A percentile compares a stretch with the other conserved stretches of the same genome.
Evolutionary conservation across 1,140 invertebrate species (phyloP).

Genomic region (Drosophila ogumai): DNA sequence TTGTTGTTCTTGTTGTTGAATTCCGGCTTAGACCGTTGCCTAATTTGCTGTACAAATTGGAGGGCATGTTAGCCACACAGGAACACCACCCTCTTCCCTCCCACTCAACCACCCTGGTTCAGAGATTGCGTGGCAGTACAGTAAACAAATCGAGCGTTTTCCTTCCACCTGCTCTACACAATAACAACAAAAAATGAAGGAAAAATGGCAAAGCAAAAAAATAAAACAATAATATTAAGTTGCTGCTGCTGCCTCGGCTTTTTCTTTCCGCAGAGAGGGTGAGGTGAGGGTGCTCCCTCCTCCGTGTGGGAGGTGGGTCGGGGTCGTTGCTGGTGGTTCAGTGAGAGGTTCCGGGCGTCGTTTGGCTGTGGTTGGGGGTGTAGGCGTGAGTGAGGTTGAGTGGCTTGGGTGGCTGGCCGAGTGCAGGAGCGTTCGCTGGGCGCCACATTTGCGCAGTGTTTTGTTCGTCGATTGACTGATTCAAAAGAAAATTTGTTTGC

Average conservation of each 20-base stretch:
- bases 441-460: constrained; percentile 73
- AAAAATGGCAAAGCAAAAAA: constrained; percentile 33
- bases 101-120: constrained; percentile 10
- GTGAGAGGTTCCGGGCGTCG: constrained; percentile 6
- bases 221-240: constrained; percentile 58
- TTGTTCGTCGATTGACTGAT: constrained; percentile 63
- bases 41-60: constrained; percentile 54
- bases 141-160: constrained; percentile 63
- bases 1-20: constrained; percentile 20
- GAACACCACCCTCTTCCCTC: constrained; percentile 1
- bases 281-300: constrained; percentile 4
- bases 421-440: constrained; percentile 58
- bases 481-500: constrained; percentile 33
- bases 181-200: constrained; percentile 9
- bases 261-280: constrained; percentile 3
- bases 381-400: constrained; percentile 16
- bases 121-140: constrained; percentile 57
- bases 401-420: constrained; percentile 47
- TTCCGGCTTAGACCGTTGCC: constrained; percentile 21
- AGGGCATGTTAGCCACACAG: constrained; percentile 25
- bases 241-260: constrained; percentile 24
- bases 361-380: constrained; percentile 9
- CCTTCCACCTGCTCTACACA: constrained; percentile 33
- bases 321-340: constrained; percentile 11
- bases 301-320: neutral